Evolutionary conservation across 2,797 vertebrate genomes (phyloP).

Genomic region (Urosaurus nigricauda): DNA sequence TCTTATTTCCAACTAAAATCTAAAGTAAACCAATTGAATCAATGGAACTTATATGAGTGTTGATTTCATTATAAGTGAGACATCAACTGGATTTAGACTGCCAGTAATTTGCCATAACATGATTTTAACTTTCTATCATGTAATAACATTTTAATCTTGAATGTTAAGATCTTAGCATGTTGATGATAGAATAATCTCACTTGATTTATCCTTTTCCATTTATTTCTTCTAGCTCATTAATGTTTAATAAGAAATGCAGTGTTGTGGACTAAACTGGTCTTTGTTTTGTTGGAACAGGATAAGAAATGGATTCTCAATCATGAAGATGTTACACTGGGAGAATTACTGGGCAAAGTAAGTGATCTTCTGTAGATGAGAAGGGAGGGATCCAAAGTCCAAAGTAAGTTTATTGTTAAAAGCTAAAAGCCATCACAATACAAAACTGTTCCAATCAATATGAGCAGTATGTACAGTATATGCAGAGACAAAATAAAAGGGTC

Average conservation of each 20-base stretch:
- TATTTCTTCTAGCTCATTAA: constrained; percentile 35
- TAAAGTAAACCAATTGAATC: constrained; percentile 1
- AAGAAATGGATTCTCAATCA: constrained; percentile 98
- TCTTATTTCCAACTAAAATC: too few species aligned
- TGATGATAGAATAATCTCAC: constrained; percentile 30
- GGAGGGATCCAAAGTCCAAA: too few species aligned
- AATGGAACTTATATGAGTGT: too few species aligned
- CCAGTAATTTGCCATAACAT: constrained; percentile 15
- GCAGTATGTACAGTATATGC: too few species aligned
- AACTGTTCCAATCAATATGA: too few species aligned
- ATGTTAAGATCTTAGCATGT: constrained; percentile 24
- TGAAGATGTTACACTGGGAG: constrained; percentile 93
- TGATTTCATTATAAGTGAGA: too few species aligned
- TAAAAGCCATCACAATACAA: too few species aligned
- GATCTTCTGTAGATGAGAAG: constrained; percentile 46
- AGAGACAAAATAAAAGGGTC: too few species aligned
- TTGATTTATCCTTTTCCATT: neutral
- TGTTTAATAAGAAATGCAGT: constrained; percentile 27
- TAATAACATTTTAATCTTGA: constrained; percentile 13
- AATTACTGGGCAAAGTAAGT: constrained; percentile 94
- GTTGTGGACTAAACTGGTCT: constrained; percentile 43
- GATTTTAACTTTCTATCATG: constrained; percentile 59
- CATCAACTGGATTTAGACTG: constrained; percentile 6
- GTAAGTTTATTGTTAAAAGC: too few species aligned
- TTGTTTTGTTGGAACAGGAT: constrained; percentile 82